phyloP scores from a whole-genome alignment of 1,140 invertebrate genomes.

The Platyscapa corneri region DNA sequence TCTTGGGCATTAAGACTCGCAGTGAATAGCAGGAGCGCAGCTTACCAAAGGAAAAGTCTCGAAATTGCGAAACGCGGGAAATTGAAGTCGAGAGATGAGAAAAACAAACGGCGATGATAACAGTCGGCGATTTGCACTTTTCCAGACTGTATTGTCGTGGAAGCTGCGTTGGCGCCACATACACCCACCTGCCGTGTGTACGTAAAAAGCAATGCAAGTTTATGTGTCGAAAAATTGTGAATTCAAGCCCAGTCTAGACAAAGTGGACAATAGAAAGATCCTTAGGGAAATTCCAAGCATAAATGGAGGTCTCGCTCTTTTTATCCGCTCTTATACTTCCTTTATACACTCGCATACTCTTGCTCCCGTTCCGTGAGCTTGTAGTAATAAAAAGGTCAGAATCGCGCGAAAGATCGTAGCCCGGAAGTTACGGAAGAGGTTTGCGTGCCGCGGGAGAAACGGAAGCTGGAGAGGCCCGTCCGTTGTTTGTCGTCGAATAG shows the following conservation, averaged over 20 bases:
- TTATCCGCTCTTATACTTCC: background rate
- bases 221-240: constrained; percentile 47
- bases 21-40: too few species aligned
- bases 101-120: constrained; percentile 9
- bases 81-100: background rate
- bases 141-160: background rate
- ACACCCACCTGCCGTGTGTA: background rate
- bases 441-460: too few species aligned
- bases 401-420: constrained; percentile 7
- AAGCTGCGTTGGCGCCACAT: background rate
- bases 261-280: constrained; percentile 50
- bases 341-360: constrained; percentile 13
- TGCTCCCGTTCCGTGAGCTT: constrained; percentile 29
- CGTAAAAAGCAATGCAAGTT: constrained; percentile 1
- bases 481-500: too few species aligned
- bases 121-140: background rate
- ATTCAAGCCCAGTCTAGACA: constrained; percentile 50
- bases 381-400: constrained; percentile 57
- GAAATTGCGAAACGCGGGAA: background rate
- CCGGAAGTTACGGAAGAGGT: constrained; percentile 14
- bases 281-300: constrained; percentile 48
- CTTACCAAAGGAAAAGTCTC: background rate
- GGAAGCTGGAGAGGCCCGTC: background rate
- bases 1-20: too few species aligned
- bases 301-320: constrained; percentile 21